phyloP scores from a whole-genome alignment of 2,113 vertebrate genomes.

The Erythrocercus mccallii region DNA sequence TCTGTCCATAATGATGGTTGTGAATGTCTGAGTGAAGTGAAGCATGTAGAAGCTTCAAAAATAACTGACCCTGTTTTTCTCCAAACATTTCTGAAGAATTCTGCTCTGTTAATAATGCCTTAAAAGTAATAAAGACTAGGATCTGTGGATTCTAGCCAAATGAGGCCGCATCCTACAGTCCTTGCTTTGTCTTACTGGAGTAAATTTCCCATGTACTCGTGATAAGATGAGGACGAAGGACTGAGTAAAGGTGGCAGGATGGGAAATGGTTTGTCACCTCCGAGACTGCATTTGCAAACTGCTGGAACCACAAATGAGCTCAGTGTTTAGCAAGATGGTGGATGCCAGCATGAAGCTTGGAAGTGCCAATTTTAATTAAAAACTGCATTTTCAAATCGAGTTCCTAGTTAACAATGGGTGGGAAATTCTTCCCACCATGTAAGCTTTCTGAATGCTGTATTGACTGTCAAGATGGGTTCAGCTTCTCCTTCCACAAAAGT shows the following conservation, averaged over 20 bases:
- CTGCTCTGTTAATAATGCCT: not conserved
- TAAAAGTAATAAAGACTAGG: conserved; percentile 22
- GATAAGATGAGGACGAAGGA: not conserved
- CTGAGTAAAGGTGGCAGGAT: not conserved
- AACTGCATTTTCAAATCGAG: conserved; percentile 38
- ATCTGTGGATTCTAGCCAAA: conserved; percentile 5
- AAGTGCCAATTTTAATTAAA: conserved; percentile 69
- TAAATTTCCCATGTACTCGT: not conserved
- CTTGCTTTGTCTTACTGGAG: conserved; percentile 24
- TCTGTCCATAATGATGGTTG: not conserved
- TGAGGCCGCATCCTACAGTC: conserved; percentile 3
- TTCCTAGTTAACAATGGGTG: conserved; percentile 45
- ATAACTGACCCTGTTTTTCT: conserved; percentile 25
- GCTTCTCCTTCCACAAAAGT: conserved; percentile 26
- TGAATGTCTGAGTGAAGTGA: conserved; percentile 18
- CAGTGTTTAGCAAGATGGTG: conserved; percentile 60
- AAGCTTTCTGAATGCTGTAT: conserved; percentile 45
- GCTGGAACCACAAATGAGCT: conserved; percentile 55
- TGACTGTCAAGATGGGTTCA: conserved; percentile 34
- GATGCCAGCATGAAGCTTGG: conserved; percentile 48
- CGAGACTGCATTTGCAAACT: not conserved
- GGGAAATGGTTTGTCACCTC: conserved; percentile 35
- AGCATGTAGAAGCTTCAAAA: not conserved
- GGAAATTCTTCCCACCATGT: conserved; percentile 54
- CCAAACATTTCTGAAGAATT: conserved; percentile 25